phyloP scores from a whole-genome alignment of 2,888 invertebrate genomes.

The Scaptodrosophila latifasciaeformis region DNA sequence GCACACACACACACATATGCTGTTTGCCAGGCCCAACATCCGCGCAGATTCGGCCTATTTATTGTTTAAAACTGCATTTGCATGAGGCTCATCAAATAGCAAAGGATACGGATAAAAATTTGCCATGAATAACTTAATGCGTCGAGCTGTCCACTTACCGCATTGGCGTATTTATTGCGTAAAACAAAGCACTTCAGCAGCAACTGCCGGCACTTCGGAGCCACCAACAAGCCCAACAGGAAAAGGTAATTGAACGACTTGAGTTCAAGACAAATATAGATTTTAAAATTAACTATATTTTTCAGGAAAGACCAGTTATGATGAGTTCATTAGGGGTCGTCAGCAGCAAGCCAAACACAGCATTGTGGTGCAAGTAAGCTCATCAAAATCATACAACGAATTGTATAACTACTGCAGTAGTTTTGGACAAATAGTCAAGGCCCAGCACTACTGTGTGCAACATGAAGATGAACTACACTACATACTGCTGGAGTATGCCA shows the following conservation, averaged over 20 bases:
- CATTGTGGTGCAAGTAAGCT: conserved; percentile 85
- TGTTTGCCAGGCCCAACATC: no score
- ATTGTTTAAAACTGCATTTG: conserved; percentile 5
- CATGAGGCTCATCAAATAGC: conserved; percentile 20
- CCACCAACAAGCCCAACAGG: conserved; percentile 9
- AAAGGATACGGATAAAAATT: conserved; percentile 7
- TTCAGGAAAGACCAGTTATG: conserved; percentile 72
- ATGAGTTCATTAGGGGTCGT: conserved; percentile 78
- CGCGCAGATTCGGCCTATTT: no score
- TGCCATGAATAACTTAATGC: conserved; percentile 54
- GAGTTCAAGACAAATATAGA: background rate
- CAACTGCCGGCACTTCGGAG: conserved; percentile 6
- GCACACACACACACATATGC: no score
- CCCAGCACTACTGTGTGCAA: conserved; percentile 78
- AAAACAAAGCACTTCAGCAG: conserved; percentile 33
- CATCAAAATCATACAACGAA: conserved; percentile 81
- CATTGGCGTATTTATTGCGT: conserved; percentile 45
- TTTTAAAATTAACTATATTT: background rate
- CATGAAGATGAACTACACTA: conserved; percentile 80
- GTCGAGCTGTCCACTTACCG: conserved; percentile 34
- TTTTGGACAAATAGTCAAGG: conserved; percentile 80
- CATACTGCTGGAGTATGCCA: conserved; percentile 84
- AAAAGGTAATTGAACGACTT: conserved; percentile 25
- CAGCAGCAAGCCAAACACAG: conserved; percentile 82
- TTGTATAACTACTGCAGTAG: conserved; percentile 82